Evolutionary conservation across 2,888 invertebrate genomes (phyloP), one percentile per base, ranked within the genome.

Genomic region (Tenthredo notha): DNA sequence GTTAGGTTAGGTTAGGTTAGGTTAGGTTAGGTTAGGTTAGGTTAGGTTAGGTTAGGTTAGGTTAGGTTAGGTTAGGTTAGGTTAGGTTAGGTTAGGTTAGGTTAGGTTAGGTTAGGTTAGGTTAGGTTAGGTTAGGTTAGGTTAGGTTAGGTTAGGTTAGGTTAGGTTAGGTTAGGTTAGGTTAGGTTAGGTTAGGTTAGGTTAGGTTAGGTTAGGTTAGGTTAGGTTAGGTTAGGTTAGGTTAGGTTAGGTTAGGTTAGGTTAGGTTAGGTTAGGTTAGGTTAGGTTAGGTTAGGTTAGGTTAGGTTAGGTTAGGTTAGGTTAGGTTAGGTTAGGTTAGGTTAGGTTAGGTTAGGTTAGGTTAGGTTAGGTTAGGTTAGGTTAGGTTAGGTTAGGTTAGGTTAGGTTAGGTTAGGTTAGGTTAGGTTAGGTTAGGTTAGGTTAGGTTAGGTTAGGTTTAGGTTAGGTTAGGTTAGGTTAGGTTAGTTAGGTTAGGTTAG

Each of bases 1-100:
- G 58, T 58, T 58, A 58, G 58, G 58, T 58, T 58, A 58, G 58
- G 58, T 58, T 58, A 58, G 58, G 58, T 58, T 58, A 58, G 58
- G 58, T 58, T 58, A 58, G 58, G 58, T 58, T 58, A 58, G 58
- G 58, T 58, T 58, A 58, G 58, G 58, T 58, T 58, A 58, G 58
- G 58, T 58, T 58, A 58, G 58, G 58, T 58, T 58, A 58, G 58
- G 58, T 58, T 58, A 58, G 58, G 58, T 58, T 58, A 58, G 58
- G 58, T 58, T 58, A 58, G 58, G 58, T 58, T 58, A 58, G 58
- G 58, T 58, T 58, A 58, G 58, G 58, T 58, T 58, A 58, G 58
- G 58, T 58, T 58, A 58, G 58, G 58, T 58, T 58, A 58, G 58
- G 58, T 58, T 58, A 58, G 58, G 58, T 58, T 58, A 58, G 58